Evolutionary conservation across 2,113 vertebrate species (phyloP), one percentile per base, ranked within the genome.

Genomic region (Ibidorhyncha struthersii): DNA sequence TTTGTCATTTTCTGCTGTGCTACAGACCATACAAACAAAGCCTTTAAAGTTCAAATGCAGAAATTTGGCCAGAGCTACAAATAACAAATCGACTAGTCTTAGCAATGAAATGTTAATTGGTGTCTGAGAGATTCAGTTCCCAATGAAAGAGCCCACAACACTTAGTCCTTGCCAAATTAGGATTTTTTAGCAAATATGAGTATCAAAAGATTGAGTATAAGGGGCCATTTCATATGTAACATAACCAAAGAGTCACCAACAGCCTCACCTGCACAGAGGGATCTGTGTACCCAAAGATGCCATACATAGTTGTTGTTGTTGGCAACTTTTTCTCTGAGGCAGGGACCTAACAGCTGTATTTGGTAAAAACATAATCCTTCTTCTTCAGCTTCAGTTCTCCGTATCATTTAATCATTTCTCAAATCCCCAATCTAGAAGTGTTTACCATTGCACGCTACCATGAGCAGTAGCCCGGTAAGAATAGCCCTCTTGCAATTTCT

Each of bases 41-140:
- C 34, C 82, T 97, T 97, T 98, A 97, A 97, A 98, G 97, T 98
- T 98, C 95, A 98, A 97, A 97, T 72, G 49, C 45, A 97, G 89
- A 97, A 92, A 94, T 89, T 95, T 97, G 96, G 83, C 78, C 86
- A 80, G 73, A 96, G 61, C 96, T 96, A 90, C 93, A 98, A 97
- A 96, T 83, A 95, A 95, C 73, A 92, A 96, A 97, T 81, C 7
- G 71, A 94, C 82, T 59, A 66, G 62, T 89, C 82, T 96, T 81
- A 81, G 84, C 82, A 92, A 90, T 79, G 32, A 82, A 95, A 96
- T 67, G 77, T 95, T 98, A 97, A 97, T 96, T 97, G 98, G 82
- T 76, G 74, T 95, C 90, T 94, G 77, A 94, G 83, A 84, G 70
- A 82, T 92, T 96, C 69, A 20, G 29, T 90, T 98, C 93, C 71